phyloP scores from a whole-genome alignment of 2,797 vertebrate species.

The Etheostoma nigrum region DNA sequence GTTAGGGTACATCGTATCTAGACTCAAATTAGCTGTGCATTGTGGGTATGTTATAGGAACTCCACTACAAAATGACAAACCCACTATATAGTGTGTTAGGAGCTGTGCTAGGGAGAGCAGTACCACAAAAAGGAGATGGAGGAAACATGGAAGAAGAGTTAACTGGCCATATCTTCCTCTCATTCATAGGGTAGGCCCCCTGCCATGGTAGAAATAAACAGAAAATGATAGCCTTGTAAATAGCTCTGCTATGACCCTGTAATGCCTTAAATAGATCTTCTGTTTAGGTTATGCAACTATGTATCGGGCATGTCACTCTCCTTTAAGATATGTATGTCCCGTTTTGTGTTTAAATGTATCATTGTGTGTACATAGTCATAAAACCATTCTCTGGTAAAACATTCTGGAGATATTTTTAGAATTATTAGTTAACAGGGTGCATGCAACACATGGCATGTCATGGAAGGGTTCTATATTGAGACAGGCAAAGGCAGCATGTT shows the following conservation, averaged over 20 bases:
- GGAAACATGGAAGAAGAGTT: constrained; percentile 14
- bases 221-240: constrained; percentile 68
- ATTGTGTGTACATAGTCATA: neutral
- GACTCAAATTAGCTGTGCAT: too few species aligned
- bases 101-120: neutral
- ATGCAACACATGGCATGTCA: neutral
- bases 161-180: constrained; percentile 37
- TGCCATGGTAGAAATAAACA: constrained; percentile 70
- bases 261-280: constrained; percentile 55
- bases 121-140: constrained; percentile 10
- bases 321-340: neutral
- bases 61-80: too few species aligned
- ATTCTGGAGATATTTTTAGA: neutral
- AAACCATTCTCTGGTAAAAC: neutral
- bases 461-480: too few species aligned
- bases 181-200: constrained; percentile 39
- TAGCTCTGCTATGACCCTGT: constrained; percentile 48
- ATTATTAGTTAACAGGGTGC: neutral
- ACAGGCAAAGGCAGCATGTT: too few species aligned
- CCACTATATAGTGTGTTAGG: too few species aligned
- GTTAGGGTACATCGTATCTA: too few species aligned
- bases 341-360: constrained; percentile 15
- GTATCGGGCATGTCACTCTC: constrained; percentile 11
- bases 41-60: too few species aligned
- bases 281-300: constrained; percentile 40